A percentile compares a stretch with the other conserved stretches of the same genome.
Evolutionary conservation across 2,113 vertebrate species (phyloP).

Genomic region (Ictalurus furcatus): DNA sequence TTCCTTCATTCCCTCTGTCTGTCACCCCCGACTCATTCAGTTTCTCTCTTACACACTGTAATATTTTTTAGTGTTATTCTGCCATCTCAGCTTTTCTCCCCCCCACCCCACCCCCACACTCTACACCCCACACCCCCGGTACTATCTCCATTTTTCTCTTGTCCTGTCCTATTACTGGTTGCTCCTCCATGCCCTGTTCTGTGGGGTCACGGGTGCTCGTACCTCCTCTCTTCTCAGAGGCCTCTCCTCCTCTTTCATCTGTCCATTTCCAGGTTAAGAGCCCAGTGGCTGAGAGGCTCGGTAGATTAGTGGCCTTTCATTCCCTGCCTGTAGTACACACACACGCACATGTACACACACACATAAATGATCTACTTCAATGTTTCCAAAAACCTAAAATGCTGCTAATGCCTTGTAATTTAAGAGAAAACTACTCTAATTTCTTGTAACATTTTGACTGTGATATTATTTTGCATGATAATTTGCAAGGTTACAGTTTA

Average conservation of each 20-base stretch:
- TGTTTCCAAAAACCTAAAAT: slow-evolving; percentile 9
- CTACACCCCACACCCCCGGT: neutral
- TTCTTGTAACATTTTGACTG: neutral
- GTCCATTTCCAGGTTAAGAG: slow-evolving; percentile 59
- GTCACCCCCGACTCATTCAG: slow-evolving; percentile 3
- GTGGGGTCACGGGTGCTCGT: slow-evolving; percentile 49
- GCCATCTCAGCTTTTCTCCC: slow-evolving; percentile 52
- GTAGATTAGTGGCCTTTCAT: slow-evolving; percentile 57
- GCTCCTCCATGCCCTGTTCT: slow-evolving; percentile 48
- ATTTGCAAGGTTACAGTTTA: slow-evolving; percentile 18
- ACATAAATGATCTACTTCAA: neutral
- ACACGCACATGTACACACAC: slow-evolving; percentile 22
- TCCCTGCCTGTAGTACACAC: slow-evolving; percentile 18
- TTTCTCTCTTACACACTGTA: neutral
- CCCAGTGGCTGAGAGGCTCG: slow-evolving; percentile 53
- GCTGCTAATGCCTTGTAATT: slow-evolving; percentile 18
- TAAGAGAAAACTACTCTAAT: neutral
- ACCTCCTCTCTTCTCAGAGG: slow-evolving; percentile 43
- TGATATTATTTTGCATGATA: slow-evolving; percentile 15
- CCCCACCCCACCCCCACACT: neutral
- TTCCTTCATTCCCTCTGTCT: neutral
- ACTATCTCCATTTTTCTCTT: slow-evolving; percentile 43
- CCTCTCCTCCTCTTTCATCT: slow-evolving; percentile 49
- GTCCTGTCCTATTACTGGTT: slow-evolving; percentile 49
- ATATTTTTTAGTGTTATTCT: slow-evolving; percentile 48